phyloP scores from a whole-genome alignment of 2,888 invertebrate species.

The Erebia ligea region DNA sequence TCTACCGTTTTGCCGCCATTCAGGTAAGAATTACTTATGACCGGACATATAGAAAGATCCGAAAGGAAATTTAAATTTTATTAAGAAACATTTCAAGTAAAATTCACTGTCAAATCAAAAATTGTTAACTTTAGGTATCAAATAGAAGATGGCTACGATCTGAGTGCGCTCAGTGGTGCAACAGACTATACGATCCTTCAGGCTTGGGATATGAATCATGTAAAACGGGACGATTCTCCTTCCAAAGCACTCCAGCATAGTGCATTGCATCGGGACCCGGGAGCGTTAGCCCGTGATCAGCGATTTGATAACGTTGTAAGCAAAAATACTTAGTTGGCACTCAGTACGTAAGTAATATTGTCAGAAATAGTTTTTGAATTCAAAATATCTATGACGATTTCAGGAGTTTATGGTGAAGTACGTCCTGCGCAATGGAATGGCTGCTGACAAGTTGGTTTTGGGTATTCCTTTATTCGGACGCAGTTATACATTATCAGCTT shows the following conservation, averaged over 20 bases:
- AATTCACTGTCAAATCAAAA: neutral
- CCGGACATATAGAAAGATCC: neutral
- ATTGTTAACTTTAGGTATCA: slow-evolving; percentile 63
- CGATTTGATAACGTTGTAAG: slow-evolving; percentile 76
- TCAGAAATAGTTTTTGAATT: neutral
- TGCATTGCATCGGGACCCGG: slow-evolving; percentile 77
- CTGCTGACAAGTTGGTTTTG: slow-evolving; percentile 86
- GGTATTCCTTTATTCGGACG: slow-evolving; percentile 90
- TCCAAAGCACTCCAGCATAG: slow-evolving; percentile 76
- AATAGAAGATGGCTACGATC: slow-evolving; percentile 86
- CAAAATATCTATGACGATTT: slow-evolving; percentile 5
- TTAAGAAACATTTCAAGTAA: neutral
- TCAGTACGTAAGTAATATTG: neutral
- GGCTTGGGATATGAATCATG: slow-evolving; percentile 84
- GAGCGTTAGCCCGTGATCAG: slow-evolving; percentile 68
- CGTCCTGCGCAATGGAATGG: slow-evolving; percentile 85
- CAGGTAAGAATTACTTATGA: slow-evolving; percentile 58
- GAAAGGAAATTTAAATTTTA: neutral
- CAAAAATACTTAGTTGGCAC: neutral
- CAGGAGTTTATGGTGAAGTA: slow-evolving; percentile 88
- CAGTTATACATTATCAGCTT: slow-evolving; percentile 85
- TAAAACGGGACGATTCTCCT: slow-evolving; percentile 70
- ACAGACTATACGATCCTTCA: slow-evolving; percentile 88
- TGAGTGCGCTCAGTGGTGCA: slow-evolving; percentile 82
- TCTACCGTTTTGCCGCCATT: slow-evolving; percentile 84